Evolutionary conservation across 2,797 vertebrate species (phyloP).

Genomic region (Sciurus vulgaris): DNA sequence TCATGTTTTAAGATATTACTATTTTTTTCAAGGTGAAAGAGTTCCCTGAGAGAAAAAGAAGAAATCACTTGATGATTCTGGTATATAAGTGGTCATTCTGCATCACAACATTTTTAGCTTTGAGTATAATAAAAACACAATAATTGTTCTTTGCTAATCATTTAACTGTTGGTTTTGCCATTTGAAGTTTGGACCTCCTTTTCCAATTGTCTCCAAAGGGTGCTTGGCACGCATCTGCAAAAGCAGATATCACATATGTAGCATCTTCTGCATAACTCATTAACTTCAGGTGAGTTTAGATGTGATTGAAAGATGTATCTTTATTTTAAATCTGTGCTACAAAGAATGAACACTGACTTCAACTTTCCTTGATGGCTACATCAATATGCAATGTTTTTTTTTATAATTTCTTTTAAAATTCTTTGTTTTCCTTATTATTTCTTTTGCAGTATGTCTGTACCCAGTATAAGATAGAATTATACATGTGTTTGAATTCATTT

Average conservation of each 20-base stretch:
- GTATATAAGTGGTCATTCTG: background rate
- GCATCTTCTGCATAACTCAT: background rate
- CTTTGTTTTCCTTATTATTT: background rate
- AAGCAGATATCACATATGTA: background rate
- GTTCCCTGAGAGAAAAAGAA: slow-evolving; percentile 1
- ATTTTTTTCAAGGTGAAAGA: background rate
- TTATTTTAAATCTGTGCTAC: background rate
- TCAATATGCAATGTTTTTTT: background rate
- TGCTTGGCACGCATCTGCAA: background rate
- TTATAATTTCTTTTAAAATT: background rate
- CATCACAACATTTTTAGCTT: background rate
- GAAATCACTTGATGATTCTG: background rate
- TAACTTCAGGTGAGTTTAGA: background rate
- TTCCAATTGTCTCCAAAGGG: background rate
- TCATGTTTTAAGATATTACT: background rate
- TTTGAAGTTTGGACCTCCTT: background rate
- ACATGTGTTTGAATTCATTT: background rate
- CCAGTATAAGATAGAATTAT: background rate
- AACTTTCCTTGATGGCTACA: background rate
- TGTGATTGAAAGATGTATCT: background rate
- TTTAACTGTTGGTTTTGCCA: background rate
- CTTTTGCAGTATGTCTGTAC: background rate
- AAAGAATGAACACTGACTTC: background rate
- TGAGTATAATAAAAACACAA: background rate
- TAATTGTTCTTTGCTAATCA: background rate